Evolutionary conservation across 2,888 invertebrate species (phyloP), one percentile per base, ranked within the genome.

Genomic region (Odiellus spinosus): DNA sequence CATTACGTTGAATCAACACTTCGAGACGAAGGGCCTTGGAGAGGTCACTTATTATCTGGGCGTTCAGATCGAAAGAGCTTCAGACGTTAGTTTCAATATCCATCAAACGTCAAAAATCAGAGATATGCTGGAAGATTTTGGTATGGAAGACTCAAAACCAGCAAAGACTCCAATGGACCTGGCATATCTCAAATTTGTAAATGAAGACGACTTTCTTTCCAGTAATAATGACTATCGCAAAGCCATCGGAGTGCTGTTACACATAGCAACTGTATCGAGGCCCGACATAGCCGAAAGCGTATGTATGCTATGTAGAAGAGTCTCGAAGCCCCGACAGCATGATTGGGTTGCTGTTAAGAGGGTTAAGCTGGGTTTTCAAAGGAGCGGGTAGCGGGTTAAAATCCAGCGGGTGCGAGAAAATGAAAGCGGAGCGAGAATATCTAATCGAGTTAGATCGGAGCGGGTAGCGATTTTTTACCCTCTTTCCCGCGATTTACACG

Each of bases 261-360:
- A 54, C 39, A 19, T 48, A 14, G 48, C 52, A 8, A 43, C 41
- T 15, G 50, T 42, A 17, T 55, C 55, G 3, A 35, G 54, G 14
- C 54, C 54, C 20, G 55, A 54, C 19, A 55, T 50, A n/a, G 19
- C 52, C 20, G 42, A 41, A 33, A 47, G 50, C 19, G 52, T 53
- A 15, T 41, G 43, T 26, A 41, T n/a, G 4, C 18, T 19, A n/a
- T 18, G 17, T 15, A 3, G 19, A 5, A 19, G 14, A 14, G 20
- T 17, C 4, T 6, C 17, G 18, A 19, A 15, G 41, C 41, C 41
- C 15, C 5, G 19, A 14, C 4, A 15, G 19, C n/a, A 6, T 41
- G 18, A 41, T 41, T 41, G 41, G 41, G 14, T n/a, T 3, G 17
- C 20, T 5, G 41, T 41, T 15, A 41, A 41, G 11, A 3, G 41